Base-by-base conservation (phyloP, 1,140 invertebrate species). In the Drosophila auraria region DNA sequence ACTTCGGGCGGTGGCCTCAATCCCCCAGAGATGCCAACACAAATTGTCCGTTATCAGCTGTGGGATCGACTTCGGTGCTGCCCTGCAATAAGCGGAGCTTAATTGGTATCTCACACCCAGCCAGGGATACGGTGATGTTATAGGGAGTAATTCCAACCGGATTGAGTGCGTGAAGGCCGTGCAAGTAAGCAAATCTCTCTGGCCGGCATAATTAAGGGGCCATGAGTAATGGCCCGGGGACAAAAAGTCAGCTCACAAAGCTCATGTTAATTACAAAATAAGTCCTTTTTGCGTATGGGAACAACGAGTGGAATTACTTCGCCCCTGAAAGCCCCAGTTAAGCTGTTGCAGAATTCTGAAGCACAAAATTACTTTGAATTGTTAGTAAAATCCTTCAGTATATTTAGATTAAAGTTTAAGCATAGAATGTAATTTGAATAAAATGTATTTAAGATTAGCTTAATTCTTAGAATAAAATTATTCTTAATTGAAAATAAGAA, bases 91-190 rank as follows among this genome's bases (percentile, higher is more conserved):
- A 87, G 80, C 83, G 66, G 40, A 45, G 61, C 74, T 62, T 87
- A 89, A 81, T 89, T 89, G 84, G 78, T 66, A 78, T 74, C 62
- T 33, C 80, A 64, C 76, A 58, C 33, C 56, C 14, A 8, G 20
- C 40, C 49, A 47, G 30, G 25, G 44, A 62, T 62, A 44, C 33
- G 14, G 2, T 20, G 25, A 25, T 47, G 50, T 69, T 49, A 49
- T 2, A n/a, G 20, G 20, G 12, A 49, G 59, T n/a, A 44, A 25
- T 36, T 65, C 27, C 36, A 4, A 5, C 27, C 25, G 38, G 17
- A 54, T 61, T 38, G 36, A 14, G 9, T 33, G 44, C 30, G 27
- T 50, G 33, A 20, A 61, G 25, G 36, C 40, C 20, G 23, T 25
- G 3, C 14, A 12, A 36, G 14, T 5, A 53, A 58, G 61, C 63